phyloP scores from a whole-genome alignment of 2,888 invertebrate genomes.

The Leptinotarsa peninsularis region DNA sequence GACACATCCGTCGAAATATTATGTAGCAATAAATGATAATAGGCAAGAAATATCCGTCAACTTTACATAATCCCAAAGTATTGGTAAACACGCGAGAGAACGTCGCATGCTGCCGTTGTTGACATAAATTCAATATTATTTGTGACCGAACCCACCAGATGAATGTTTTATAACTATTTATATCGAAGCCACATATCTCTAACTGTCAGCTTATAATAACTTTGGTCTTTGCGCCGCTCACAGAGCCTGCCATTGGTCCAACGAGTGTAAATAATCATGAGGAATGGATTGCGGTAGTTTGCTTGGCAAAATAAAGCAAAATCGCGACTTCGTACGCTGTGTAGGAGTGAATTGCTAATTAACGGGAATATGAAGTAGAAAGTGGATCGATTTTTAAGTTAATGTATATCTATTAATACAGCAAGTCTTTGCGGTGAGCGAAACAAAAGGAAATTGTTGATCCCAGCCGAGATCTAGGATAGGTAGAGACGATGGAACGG shows the following conservation, averaged over 20 bases:
- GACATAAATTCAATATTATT: conserved; percentile 47
- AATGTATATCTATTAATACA: conserved; percentile 43
- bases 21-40: background rate
- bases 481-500: background rate
- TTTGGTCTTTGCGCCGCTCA: conserved; percentile 59
- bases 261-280: conserved; percentile 52
- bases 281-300: conserved; percentile 54
- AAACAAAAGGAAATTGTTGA: conserved; percentile 36
- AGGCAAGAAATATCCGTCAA: conserved; percentile 1
- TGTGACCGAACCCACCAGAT: conserved; percentile 47
- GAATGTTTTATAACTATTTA: conserved; percentile 41
- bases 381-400: conserved; percentile 54
- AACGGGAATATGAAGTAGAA: conserved; percentile 62
- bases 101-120: conserved; percentile 36
- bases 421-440: conserved; percentile 32
- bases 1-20: background rate
- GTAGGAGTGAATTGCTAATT: conserved; percentile 62
- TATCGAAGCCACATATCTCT: conserved; percentile 48
- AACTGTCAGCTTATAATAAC: conserved; percentile 55
- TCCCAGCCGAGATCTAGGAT: conserved; percentile 19
- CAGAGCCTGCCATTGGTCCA: conserved; percentile 55
- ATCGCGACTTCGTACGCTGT: conserved; percentile 50
- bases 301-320: conserved; percentile 52
- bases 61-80: conserved; percentile 25
- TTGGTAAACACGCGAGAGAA: conserved; percentile 31